Conservation (phyloP, 2,113 vertebrate species). For the Malurus alboscapulatus region DNA sequence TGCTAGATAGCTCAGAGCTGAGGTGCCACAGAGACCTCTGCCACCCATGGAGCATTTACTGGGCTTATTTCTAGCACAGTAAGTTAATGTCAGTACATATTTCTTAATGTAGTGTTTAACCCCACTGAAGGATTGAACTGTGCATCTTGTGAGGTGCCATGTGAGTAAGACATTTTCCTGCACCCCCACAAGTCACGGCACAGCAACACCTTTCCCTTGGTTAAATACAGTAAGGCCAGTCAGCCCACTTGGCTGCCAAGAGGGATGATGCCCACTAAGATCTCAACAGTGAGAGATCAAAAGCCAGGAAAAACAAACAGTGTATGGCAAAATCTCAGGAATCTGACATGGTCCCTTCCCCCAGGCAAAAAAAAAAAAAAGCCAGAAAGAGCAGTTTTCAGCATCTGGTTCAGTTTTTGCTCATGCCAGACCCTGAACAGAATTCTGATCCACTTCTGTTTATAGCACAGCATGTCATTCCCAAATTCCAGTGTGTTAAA, state of each 20-base stretch:
- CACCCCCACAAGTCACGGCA: background rate
- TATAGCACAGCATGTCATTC: conserved; percentile 45
- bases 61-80: background rate
- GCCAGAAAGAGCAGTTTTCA: conserved; percentile 40
- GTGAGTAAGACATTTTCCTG: background rate
- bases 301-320: conserved; percentile 57
- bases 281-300: background rate
- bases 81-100: background rate
- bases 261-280: background rate
- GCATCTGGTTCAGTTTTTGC: conserved; percentile 66
- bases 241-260: background rate
- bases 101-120: background rate
- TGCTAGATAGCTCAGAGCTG: background rate
- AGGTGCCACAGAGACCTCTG: background rate
- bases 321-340: conserved; percentile 53
- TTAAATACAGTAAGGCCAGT: background rate
- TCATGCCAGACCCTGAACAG: conserved; percentile 39
- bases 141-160: background rate
- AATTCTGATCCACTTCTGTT: conserved; percentile 57
- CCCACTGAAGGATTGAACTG: background rate
- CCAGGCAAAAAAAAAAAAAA: conserved; percentile 9
- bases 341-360: conserved; percentile 47
- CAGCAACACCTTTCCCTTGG: background rate
- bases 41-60: background rate
- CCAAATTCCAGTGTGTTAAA: conserved; percentile 39